These are phyloP conservation scores for Girardinichthys multiradiatus DNA, from an alignment of 2,113 vertebrate species.

Conservation along the genomic window DNA sequence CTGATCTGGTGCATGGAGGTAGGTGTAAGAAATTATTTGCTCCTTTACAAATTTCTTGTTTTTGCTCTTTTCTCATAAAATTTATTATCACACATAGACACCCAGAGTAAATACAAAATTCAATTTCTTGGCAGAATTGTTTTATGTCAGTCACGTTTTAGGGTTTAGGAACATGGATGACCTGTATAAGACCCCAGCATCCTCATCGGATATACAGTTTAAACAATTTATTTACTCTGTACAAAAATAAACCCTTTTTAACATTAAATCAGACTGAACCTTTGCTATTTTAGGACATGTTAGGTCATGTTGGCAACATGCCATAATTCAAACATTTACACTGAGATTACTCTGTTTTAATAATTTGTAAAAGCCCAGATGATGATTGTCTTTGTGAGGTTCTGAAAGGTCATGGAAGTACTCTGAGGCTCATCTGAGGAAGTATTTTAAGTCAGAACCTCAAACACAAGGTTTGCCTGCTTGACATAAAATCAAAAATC, in stretches of 20 bases:
- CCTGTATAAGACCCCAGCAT: neutral
- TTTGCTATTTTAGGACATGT: too few species aligned
- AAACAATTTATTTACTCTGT: too few species aligned
- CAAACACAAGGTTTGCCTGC: neutral
- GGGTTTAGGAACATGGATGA: neutral
- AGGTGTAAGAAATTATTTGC: neutral
- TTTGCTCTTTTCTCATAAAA: neutral
- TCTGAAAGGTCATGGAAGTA: neutral
- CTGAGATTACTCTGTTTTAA: neutral
- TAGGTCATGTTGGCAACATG: too few species aligned
- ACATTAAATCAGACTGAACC: too few species aligned
- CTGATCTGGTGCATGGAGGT: neutral
- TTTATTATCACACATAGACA: neutral
- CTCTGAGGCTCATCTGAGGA: neutral
- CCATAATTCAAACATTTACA: neutral
- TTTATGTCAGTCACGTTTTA: too few species aligned
- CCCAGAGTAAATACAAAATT: neutral
- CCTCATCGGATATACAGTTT: too few species aligned
- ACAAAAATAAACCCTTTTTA: too few species aligned
- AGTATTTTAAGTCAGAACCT: neutral
- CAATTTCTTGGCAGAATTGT: neutral
- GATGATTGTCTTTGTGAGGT: neutral
- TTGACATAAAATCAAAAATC: neutral
- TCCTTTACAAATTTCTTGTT: neutral
- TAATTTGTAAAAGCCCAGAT: neutral